phyloP scores from a whole-genome alignment of 2,113 vertebrate genomes.

The Prionailurus bengalensis region DNA sequence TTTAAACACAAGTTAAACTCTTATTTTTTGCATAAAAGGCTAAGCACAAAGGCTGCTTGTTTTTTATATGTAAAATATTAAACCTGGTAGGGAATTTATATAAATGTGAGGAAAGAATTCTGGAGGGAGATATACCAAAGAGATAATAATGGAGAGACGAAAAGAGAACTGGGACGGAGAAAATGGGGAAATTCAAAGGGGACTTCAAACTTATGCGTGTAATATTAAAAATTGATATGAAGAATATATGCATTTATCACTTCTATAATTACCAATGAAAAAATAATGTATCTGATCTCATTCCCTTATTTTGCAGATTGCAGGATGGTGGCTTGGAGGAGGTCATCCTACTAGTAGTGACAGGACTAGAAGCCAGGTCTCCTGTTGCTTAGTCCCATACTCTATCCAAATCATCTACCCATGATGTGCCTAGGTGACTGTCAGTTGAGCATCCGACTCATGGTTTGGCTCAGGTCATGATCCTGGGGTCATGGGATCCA shows the following conservation, averaged over 20 bases:
- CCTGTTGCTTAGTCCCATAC: background rate
- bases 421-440: too few species aligned
- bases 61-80: conserved; percentile 60
- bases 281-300: background rate
- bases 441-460: too few species aligned
- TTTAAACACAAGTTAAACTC: conserved; percentile 53
- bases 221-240: background rate
- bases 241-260: background rate
- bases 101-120: conserved; percentile 29
- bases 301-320: background rate
- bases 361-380: background rate
- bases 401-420: background rate
- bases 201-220: background rate
- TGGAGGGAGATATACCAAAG: background rate
- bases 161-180: background rate
- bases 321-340: background rate
- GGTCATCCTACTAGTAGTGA: background rate
- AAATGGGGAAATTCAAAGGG: background rate
- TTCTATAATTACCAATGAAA: background rate
- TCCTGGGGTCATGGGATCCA: too few species aligned
- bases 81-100: background rate
- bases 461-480: too few species aligned
- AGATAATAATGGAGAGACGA: background rate
- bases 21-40: conserved; percentile 32
- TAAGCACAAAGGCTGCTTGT: conserved; percentile 6